Percentiles rank a stretch among this genome's conserved stretches.
phyloP scores from a whole-genome alignment of 2,113 vertebrate genomes.

The Onychostoma macrolepis region DNA sequence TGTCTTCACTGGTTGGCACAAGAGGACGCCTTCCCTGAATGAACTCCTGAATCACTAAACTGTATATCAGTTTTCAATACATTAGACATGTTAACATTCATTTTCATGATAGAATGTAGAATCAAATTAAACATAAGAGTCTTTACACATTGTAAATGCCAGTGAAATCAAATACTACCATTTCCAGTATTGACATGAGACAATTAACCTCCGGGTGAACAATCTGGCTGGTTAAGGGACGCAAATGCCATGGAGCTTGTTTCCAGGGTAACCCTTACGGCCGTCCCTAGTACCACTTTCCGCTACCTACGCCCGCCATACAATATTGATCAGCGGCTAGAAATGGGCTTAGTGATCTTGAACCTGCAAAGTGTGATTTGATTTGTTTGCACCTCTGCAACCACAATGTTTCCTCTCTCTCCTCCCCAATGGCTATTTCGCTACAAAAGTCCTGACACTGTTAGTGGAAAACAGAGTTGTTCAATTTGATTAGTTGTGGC shows the following conservation, averaged over 20 bases:
- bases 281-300: slow-evolving; percentile 24
- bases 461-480: slow-evolving; percentile 20
- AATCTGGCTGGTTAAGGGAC: slow-evolving; percentile 8
- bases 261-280: slow-evolving; percentile 37
- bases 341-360: slow-evolving; percentile 37
- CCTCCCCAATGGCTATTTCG: slow-evolving; percentile 17
- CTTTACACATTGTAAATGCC: slow-evolving; percentile 16
- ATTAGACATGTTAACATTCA: not conserved
- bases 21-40: not conserved
- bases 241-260: slow-evolving; percentile 31
- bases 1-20: not conserved
- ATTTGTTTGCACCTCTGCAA: slow-evolving; percentile 41
- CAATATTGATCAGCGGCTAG: slow-evolving; percentile 44
- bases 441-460: slow-evolving; percentile 22
- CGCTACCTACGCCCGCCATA: slow-evolving; percentile 13
- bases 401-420: slow-evolving; percentile 30
- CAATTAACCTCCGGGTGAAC: slow-evolving; percentile 39
- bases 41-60: not conserved
- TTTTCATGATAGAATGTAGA: slow-evolving; percentile 3
- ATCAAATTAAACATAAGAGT: not conserved
- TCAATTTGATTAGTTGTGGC: slow-evolving; percentile 32
- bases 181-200: slow-evolving; percentile 27
- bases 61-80: not conserved
- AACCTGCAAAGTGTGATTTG: slow-evolving; percentile 38
- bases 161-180: slow-evolving; percentile 20